Base-by-base conservation (phyloP, 2,888 invertebrate genomes). In the Pyralis farinalis region DNA sequence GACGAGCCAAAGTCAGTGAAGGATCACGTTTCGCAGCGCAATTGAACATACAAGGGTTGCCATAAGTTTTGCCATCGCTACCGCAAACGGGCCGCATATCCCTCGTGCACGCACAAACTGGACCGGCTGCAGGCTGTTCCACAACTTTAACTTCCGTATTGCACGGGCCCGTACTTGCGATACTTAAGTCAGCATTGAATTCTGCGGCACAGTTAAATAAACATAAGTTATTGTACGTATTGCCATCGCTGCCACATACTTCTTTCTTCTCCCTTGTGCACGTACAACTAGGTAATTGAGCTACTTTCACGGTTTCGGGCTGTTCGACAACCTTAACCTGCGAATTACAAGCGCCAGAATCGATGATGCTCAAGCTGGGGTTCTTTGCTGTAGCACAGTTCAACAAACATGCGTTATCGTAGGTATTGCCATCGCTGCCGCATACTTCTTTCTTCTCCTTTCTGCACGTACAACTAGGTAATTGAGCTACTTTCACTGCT, bases 351-450 rank as follows among this genome's bases (percentile, higher is more conserved):
- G 43, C 37, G 0, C 62, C 63, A 0, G 20, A 32, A 21, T 51
- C 40, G 12, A 39, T 29, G 3, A 56, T 16, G 4, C 49, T 48
- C 20, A 67, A 37, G 9, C 41, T 36, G 7, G 53, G 46, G 25
- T 47, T 46, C 5, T 34, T 21, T 3, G 53, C 52, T 8, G 52
- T 47, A 0, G 55, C 61, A 30, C 69, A 71, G 42, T 64, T 58
- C 0, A 72, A 44, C 8, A 54, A 11, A 33, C 72, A 73, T 1
- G 49, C 48, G 40, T 72, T 74, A 12, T 12, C 40, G 49, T 74
- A 73, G 0, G 71, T 70, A 7, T 36, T 43, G 0, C 66, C 66
- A 20, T 73, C 60, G 20, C 62, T 58, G 1, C 72, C 71, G 40
- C 72, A 74, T 0, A 73, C 64, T 0, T 7, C 28, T 22, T n/a